Evolutionary conservation across 2,797 vertebrate species (phyloP).

Genomic region (Selene dorsalis): DNA sequence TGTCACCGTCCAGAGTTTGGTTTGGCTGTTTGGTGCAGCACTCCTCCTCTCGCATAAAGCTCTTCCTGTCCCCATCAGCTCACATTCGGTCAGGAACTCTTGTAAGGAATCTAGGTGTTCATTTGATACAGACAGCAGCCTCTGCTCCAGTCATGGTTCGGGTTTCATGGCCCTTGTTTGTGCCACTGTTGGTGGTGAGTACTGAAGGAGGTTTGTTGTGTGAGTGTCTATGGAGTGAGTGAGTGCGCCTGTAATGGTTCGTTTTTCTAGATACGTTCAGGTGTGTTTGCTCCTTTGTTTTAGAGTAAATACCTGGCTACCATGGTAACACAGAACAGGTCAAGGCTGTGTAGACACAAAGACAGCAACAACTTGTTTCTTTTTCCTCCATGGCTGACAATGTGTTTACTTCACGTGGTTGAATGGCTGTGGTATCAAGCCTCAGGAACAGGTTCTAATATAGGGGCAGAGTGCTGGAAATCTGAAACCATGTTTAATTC

Average conservation of each 20-base stretch:
- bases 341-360: not conserved
- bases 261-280: not conserved
- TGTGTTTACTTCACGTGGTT: too few species aligned
- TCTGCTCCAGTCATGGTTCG: slow-evolving; percentile 59
- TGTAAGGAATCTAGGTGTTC: not conserved
- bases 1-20: too few species aligned
- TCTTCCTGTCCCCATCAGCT: not conserved
- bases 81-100: not conserved
- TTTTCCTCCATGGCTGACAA: too few species aligned
- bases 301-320: not conserved
- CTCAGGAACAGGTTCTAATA: too few species aligned
- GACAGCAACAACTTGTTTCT: not conserved
- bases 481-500: too few species aligned
- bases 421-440: too few species aligned
- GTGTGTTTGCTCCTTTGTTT: not conserved
- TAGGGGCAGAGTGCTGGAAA: too few species aligned
- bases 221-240: not conserved
- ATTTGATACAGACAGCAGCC: slow-evolving; percentile 13
- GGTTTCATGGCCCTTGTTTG: slow-evolving; percentile 29
- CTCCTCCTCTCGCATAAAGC: slow-evolving; percentile 14
- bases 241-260: too few species aligned
- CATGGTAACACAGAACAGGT: not conserved
- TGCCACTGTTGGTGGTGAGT: slow-evolving; percentile 69
- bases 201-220: not conserved
- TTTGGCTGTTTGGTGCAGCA: not conserved